Conservation (phyloP, 1,140 invertebrate genomes). For the Maniola jurtina region DNA sequence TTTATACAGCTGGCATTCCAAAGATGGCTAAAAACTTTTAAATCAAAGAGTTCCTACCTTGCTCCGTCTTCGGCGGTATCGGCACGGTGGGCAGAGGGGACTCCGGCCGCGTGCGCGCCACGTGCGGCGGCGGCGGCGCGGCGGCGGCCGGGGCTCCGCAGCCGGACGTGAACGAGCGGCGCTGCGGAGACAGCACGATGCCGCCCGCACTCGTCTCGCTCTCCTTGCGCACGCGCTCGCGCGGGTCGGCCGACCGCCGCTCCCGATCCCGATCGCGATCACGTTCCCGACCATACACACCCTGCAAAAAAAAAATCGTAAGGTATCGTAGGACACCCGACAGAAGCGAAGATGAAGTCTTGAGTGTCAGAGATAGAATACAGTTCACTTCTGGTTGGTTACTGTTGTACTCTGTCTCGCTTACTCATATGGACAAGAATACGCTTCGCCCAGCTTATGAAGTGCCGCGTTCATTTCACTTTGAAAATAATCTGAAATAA, state of each 20-base stretch:
- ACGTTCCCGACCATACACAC: constrained; percentile 32
- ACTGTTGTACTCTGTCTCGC: too few relatives aligned
- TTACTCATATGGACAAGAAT: too few relatives aligned
- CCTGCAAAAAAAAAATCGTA: not conserved
- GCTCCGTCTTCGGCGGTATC: constrained; percentile 48
- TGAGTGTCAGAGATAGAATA: too few relatives aligned
- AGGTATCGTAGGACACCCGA: too few relatives aligned
- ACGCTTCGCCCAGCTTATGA: too few relatives aligned
- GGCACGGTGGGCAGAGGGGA: constrained; percentile 68
- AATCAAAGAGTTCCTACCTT: too few relatives aligned
- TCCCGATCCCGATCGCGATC: constrained; percentile 58
- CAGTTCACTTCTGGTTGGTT: too few relatives aligned
- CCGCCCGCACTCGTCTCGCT: constrained; percentile 81
- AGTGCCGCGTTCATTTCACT: too few relatives aligned
- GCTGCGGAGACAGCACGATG: constrained; percentile 90
- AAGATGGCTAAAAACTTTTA: too few relatives aligned
- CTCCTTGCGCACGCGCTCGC: constrained; percentile 89
- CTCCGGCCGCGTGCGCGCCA: constrained; percentile 76
- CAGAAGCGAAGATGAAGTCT: too few relatives aligned
- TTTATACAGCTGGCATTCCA: too few relatives aligned
- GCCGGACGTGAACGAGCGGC: constrained; percentile 87
- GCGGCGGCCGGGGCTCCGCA: constrained; percentile 82
- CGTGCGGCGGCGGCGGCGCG: constrained; percentile 67
- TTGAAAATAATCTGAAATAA: too few relatives aligned
- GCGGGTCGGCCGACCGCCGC: constrained; percentile 85